Evolutionary conservation across 2,113 vertebrate genomes (phyloP), one percentile per base, ranked within the genome.

Genomic region (Lutjanus erythropterus): DNA sequence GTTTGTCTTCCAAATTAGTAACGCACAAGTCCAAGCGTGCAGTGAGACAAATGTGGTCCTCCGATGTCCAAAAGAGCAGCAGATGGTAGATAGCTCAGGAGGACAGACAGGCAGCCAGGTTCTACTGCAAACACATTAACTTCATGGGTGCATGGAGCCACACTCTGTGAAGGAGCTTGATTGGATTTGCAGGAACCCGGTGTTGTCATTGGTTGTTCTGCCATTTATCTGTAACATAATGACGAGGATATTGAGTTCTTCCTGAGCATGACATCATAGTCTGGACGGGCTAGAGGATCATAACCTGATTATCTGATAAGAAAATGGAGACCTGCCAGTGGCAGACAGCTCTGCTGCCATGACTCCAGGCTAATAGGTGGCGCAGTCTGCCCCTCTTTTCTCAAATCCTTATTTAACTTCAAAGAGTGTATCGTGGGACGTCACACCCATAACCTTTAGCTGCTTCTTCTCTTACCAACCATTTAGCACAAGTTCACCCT

Each of bases 11-110:
- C 44, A 55, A 46, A 67, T 75, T 47, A 41, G 31, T 35, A n/a
- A 59, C 9, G 37, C 50, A 61, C n/a, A 70, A 25, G 15, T 68
- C 44, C n/a, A 47, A 66, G 55, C 49, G 74, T 19, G 29, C 68
- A 62, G 60, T 15, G 59, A 76, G 49, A 70, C 33, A 72, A 72
- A 84, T 52, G 47, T 56, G 58, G 61, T 60, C 66, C 23, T 75
- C 41, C 31, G 31, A 42, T 3, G 41, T 68, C 77, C 75, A 61
- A 46, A 75, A 77, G 70, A 73, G 79, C 80, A 79, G 84, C 86
- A 92, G 89, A 89, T 86, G 78, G 89, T 71, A 23, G 69, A 80
- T 41, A 61, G 86, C 81, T 88, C 41, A 75, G 70, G 69, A 68
- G 56, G 27, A 41, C 9, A 29, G 78, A 83, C 52, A n/a, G 23